A percentile compares a stretch with the other conserved stretches of the same genome.
These are phyloP conservation scores for Falco peregrinus DNA, from an alignment of 2,797 vertebrate species.

Conservation along the genomic window DNA sequence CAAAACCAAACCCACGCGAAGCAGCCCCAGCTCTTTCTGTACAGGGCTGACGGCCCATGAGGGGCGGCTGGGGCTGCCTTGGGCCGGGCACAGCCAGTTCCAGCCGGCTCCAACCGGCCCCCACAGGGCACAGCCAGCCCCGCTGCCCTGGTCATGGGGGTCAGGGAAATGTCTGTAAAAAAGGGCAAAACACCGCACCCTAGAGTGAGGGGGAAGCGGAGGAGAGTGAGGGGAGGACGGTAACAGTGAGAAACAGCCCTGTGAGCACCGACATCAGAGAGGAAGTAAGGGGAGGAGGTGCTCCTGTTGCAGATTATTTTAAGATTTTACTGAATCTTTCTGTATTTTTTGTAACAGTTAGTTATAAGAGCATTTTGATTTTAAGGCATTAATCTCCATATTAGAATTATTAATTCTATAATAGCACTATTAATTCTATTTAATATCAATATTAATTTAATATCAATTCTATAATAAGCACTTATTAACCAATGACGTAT, in stretches of 20 bases:
- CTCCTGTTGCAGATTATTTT: no score
- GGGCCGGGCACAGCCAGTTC: not conserved
- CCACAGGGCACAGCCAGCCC: not conserved
- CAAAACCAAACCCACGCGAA: not conserved
- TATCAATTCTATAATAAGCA: no score
- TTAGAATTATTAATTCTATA: no score
- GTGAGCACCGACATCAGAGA: not conserved
- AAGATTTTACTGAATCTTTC: no score
- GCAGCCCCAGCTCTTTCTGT: not conserved
- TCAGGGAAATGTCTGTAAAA: not conserved
- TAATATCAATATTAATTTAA: no score
- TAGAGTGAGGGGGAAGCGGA: not conserved
- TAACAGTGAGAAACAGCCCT: not conserved
- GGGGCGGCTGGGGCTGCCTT: no score
- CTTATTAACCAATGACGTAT: no score
- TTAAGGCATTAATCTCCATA: no score
- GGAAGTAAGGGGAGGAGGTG: not conserved
- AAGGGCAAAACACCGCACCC: not conserved
- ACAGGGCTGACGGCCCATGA: not conserved
- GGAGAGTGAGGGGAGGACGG: no score
- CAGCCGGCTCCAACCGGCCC: fast-evolving
- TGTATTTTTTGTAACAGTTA: no score
- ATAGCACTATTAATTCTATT: no score
- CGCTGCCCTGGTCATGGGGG: fast-evolving
- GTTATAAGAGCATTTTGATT: no score